Conservation (phyloP, 2,888 invertebrate species). For the Leptinotarsa tumamoca region DNA sequence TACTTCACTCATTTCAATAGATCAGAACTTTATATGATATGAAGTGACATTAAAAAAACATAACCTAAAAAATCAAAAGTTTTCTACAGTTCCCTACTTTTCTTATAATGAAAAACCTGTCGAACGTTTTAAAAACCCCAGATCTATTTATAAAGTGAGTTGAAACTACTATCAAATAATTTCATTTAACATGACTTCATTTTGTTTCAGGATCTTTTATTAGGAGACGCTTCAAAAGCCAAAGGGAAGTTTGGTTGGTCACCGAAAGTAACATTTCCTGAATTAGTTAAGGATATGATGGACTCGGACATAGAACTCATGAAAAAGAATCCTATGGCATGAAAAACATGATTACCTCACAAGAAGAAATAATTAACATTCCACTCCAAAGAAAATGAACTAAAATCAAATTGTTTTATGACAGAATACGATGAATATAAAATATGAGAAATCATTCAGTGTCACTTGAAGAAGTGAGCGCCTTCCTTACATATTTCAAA, state of each 20-base stretch:
- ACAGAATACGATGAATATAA: neutral
- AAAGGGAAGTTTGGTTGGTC: conserved; percentile 87
- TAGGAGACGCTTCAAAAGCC: conserved; percentile 96
- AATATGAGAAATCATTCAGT: no score
- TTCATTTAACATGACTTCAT: neutral
- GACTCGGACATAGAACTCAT: conserved; percentile 90
- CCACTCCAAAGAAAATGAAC: neutral
- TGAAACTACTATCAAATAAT: neutral
- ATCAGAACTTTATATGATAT: no score
- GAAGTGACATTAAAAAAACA: no score
- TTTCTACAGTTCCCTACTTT: no score
- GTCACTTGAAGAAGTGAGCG: no score
- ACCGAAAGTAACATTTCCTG: conserved; percentile 83
- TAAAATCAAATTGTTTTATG: neutral
- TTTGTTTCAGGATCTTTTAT: conserved; percentile 78
- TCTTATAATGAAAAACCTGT: no score
- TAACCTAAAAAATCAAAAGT: no score
- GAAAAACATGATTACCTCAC: neutral
- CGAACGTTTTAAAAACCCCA: no score
- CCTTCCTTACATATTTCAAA: no score
- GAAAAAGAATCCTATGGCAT: conserved; percentile 88
- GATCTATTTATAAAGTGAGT: no score
- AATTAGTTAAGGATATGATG: conserved; percentile 95
- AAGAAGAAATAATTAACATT: conserved; percentile 2
- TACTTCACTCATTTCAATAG: no score